Base-by-base conservation (phyloP, 2,888 invertebrate genomes). In the Cyclophora albipunctata region DNA sequence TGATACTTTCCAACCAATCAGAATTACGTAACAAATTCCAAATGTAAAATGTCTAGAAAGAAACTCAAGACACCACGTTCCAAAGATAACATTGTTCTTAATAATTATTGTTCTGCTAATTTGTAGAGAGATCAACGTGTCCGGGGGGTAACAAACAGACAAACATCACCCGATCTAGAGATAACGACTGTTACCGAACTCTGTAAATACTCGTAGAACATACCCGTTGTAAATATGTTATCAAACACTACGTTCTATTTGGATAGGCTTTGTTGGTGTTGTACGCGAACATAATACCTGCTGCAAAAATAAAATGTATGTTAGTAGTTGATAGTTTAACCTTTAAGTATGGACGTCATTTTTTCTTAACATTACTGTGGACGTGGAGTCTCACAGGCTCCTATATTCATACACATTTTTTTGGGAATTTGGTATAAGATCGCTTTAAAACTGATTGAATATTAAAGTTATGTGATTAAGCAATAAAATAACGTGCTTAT, bases 81-180 rank as follows among this genome's bases (percentile, higher is more conserved):
- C 43, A 43, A 43, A 4, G 33, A 34, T 43, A 43, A 34, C 43
- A 43, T 33, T 34, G 6, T 20, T 7, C 6, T 34, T 5, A 5
- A n/a, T 46, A 47, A 52, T 55, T 47, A 52, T 55, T 47, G 40
- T 37, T n/a, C 40, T 42, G 53, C 45, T 37, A 47, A 55, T 48
- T 55, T 57, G 46, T 53, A 42, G n/a, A 56, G 52, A 46, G 54
- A 54, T 59, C 51, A 43, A 48, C 45, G 42, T 53, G 54, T 58
- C 54, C 59, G 52, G 59, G 61, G 61, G 61, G 61, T 58, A 33
- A 46, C 47, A 45, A 51, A 55, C 46, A 52, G 43, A 41, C 7
- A 46, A 42, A 35, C 37, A 45, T 47, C 48, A 43, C 37, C 47
- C 34, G 7, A 35, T 7, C n/a, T 33, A 40, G 7, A 46, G 55